These are phyloP conservation scores for Pyrrhia umbra DNA, from an alignment of 2,888 invertebrate species.

Conservation along the genomic window DNA sequence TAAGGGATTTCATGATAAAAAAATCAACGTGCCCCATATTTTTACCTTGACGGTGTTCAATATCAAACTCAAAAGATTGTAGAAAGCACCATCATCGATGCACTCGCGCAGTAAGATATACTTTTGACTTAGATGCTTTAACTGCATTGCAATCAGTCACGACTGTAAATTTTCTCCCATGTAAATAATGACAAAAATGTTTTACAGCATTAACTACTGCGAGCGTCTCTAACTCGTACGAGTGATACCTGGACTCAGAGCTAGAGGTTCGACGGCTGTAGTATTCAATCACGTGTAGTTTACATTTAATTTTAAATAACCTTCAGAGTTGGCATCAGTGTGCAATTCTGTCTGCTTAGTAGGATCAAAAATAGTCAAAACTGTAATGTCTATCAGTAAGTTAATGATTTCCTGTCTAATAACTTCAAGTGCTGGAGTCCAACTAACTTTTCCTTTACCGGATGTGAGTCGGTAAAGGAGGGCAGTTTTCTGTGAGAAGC, in stretches of 20 bases:
- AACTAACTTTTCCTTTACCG: too few relatives aligned
- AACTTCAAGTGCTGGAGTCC: too few relatives aligned
- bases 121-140: slow-evolving; percentile 11
- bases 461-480: too few relatives aligned
- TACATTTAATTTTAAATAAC: slow-evolving; percentile 30
- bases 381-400: too few relatives aligned
- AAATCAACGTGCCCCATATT: slow-evolving; percentile 31
- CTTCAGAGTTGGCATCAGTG: too few relatives aligned
- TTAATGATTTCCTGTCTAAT: too few relatives aligned
- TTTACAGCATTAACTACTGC: slow-evolving; percentile 43
- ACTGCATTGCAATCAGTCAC: slow-evolving; percentile 41
- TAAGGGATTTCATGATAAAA: slow-evolving; percentile 31
- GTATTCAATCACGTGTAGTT: neutral
- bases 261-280: slow-evolving; percentile 6
- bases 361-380: too few relatives aligned
- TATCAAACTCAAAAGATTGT: slow-evolving; percentile 18
- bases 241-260: too few relatives aligned
- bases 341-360: too few relatives aligned
- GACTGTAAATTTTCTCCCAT: slow-evolving; percentile 30
- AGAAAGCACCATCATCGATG: slow-evolving; percentile 25
- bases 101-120: slow-evolving; percentile 17
- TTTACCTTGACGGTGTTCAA: slow-evolving; percentile 9
- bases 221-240: slow-evolving; percentile 52
- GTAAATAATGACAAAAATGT: slow-evolving; percentile 23
- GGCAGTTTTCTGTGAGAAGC: too few relatives aligned